Percentiles rank a stretch among this genome's conserved stretches.
Evolutionary conservation across 2,113 vertebrate species (phyloP).

Genomic region (Pholis gunnellus): DNA sequence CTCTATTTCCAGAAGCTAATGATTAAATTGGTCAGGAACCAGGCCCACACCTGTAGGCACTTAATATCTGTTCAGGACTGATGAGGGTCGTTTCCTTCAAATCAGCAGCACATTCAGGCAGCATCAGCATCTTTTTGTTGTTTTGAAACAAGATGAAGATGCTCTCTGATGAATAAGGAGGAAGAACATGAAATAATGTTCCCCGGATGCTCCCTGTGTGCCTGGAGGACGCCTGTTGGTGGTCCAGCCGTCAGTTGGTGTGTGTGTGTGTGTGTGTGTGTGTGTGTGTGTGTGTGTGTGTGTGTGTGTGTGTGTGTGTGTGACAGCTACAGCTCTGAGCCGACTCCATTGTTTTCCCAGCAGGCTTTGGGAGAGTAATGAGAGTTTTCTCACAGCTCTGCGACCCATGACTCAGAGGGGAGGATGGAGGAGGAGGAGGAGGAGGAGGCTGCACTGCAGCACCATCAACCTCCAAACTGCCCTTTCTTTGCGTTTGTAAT

Average conservation of each 20-base stretch:
- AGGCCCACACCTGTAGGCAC: constrained; percentile 28
- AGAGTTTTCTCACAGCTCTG: constrained; percentile 61
- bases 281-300: constrained; percentile 16
- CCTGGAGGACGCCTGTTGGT: constrained; percentile 5
- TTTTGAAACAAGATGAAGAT: background rate
- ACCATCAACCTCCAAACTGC: constrained; percentile 61
- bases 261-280: constrained; percentile 12
- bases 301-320: constrained; percentile 3
- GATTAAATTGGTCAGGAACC: constrained; percentile 32
- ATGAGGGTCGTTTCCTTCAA: constrained; percentile 27
- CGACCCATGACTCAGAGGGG: constrained; percentile 59
- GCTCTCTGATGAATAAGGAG: background rate
- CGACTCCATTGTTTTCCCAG: constrained; percentile 41
- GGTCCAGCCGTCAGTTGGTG: constrained; percentile 7
- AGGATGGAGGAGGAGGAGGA: constrained; percentile 22
- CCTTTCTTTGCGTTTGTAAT: constrained; percentile 33
- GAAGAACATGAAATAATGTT: background rate
- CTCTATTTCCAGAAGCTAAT: constrained; percentile 47
- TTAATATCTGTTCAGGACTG: background rate
- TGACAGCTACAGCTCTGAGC: constrained; percentile 26
- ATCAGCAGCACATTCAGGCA: background rate
- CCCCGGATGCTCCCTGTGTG: background rate
- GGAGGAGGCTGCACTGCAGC: constrained; percentile 65
- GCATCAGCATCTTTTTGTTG: background rate
- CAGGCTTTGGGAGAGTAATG: constrained; percentile 58